These are phyloP conservation scores for Mormyrus iriodes DNA, from an alignment of 2,113 vertebrate genomes.

Conservation along the genomic window DNA sequence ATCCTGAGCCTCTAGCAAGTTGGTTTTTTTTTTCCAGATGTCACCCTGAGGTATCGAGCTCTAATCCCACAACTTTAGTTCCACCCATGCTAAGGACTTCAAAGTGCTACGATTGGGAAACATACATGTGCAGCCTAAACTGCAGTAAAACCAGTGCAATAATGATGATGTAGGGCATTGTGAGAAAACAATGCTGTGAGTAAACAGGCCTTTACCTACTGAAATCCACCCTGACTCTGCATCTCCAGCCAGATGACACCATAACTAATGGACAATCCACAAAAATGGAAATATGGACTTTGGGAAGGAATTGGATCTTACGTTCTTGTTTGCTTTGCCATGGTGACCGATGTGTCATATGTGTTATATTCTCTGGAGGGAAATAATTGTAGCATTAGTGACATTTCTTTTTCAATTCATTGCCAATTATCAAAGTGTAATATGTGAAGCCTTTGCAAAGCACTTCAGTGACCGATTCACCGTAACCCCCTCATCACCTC, in stretches of 20 bases:
- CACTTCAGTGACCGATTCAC: background rate
- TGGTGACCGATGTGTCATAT: background rate
- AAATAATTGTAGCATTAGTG: slow-evolving; percentile 15
- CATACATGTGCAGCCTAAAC: slow-evolving; percentile 3
- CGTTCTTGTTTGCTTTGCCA: background rate
- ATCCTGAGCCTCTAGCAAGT: slow-evolving; percentile 11
- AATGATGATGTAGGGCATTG: background rate
- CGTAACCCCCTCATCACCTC: background rate
- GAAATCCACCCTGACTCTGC: background rate
- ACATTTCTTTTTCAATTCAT: background rate
- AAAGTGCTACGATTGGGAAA: slow-evolving; percentile 18
- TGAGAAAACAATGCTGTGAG: background rate
- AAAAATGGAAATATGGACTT: background rate
- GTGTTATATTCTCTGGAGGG: background rate
- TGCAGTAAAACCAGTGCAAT: background rate
- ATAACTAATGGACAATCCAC: background rate
- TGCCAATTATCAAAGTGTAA: background rate
- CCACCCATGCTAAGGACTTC: slow-evolving; percentile 17
- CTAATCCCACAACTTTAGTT: slow-evolving; percentile 19
- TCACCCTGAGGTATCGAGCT: slow-evolving; percentile 11
- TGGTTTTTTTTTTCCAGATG: background rate
- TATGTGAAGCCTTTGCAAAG: background rate
- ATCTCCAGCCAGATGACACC: background rate
- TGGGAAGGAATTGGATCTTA: background rate
- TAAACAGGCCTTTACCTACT: background rate